These are phyloP conservation scores for Spatulosminthurus flaviceps DNA, from an alignment of 2,888 invertebrate genomes.

Conservation along the genomic window DNA sequence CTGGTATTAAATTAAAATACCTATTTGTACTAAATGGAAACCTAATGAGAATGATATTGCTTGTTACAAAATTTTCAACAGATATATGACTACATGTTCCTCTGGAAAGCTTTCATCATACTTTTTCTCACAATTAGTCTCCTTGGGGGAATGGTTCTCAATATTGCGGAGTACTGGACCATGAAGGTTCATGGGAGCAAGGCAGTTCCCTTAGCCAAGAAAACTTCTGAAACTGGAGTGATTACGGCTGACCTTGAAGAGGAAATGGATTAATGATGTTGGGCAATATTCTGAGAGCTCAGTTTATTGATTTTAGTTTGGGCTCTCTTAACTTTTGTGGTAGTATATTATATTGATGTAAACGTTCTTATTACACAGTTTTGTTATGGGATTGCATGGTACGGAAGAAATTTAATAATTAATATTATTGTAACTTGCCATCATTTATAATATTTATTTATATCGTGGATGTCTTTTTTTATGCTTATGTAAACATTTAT, in stretches of 20 bases:
- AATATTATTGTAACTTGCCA: too few species aligned
- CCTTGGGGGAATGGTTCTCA: constrained; percentile 27
- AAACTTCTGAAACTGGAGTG: background rate
- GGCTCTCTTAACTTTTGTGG: too few species aligned
- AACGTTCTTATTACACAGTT: too few species aligned
- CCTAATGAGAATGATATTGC: constrained; percentile 29
- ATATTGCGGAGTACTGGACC: constrained; percentile 42
- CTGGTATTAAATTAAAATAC: too few species aligned
- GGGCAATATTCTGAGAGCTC: background rate
- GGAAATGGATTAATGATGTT: background rate
- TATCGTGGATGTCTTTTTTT: too few species aligned
- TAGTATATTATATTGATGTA: too few species aligned
- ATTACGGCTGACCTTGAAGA: background rate
- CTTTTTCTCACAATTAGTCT: constrained; percentile 21
- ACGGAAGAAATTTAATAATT: too few species aligned
- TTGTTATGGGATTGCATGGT: too few species aligned
- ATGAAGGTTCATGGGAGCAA: constrained; percentile 45
- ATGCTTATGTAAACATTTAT: too few species aligned
- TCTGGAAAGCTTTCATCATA: constrained; percentile 42
- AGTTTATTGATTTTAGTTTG: too few species aligned
- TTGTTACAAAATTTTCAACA: constrained; percentile 4
- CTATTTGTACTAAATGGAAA: too few species aligned
- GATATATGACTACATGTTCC: constrained; percentile 46
- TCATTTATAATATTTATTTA: too few species aligned
- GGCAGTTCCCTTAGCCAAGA: constrained; percentile 26